Evolutionary conservation across 2,888 invertebrate species (phyloP), one percentile per base, ranked within the genome.

Genomic region (Scaptomyza parva): DNA sequence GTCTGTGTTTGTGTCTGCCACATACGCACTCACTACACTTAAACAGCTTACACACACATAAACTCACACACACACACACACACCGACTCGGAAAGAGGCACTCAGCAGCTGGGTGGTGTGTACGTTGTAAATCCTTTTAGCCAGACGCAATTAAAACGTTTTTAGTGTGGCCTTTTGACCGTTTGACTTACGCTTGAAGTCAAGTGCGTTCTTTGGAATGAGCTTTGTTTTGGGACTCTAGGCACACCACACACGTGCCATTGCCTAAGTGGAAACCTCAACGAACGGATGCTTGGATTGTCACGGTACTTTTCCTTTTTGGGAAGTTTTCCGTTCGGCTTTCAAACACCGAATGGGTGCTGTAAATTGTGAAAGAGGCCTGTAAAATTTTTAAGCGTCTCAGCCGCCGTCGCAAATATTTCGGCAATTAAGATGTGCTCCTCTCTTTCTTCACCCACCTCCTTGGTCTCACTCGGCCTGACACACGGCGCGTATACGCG

Each of bases 121-220:
- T 39, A 30, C 3, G 57, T 40, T 24, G 40, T 48, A 76, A 86
- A 67, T 73, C 76, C 65, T 60, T 75, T 83, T 48, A 60, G 57
- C 58, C 65, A 65, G 61, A 76, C 70, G 67, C 63, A 81, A 86
- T 86, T 83, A 83, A 86, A 84, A 62, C 54, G 68, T 65, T 76
- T 53, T 45, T 33, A 37, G 37, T 43, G 44, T 37, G 58, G 52
- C 45, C 57, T 60, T 61, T 66, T 70, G 70, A 53, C 72, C 70
- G 39, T 62, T 71, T 71, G 61, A 78, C 78, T 85, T 78, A 41
- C 40, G 58, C 17, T 37, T 28, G 28, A 35, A 51, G 57, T 57
- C 53, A 47, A 70, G 60, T 61, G 61, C 22, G 53, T 26, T 43
- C 54, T 39, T 53, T 24, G 33, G 37, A 45, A 54, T 44, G 45